Evolutionary conservation across 2,797 vertebrate species (phyloP), one percentile per base, ranked within the genome.

Genomic region (Danio tinwini): DNA sequence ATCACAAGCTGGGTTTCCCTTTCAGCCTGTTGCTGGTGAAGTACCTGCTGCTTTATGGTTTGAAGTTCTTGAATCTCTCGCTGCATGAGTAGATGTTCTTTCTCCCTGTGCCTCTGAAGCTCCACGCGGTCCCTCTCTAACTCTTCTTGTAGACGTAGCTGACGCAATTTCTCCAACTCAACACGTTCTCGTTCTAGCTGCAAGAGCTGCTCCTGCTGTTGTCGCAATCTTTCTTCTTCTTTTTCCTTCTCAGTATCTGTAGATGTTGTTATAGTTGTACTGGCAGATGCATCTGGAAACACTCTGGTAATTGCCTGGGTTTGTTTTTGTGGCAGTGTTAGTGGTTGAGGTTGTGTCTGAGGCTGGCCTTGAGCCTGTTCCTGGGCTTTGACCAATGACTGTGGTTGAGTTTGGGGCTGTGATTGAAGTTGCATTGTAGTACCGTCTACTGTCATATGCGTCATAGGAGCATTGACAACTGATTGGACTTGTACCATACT

Each of bases 31-130:
- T 99, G 98, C 87, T 99, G 98, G 40, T 99, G 97, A 69, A 99
- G 83, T 72, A 99, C 98, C n/a, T 99, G 98, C 56, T 99, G 98
- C 90, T 99, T 99, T 83, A 99, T 99, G 85, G 94, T 96, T 83
- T 99, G 98, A 73, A 99, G 88, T 87, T 99, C 98, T 85, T 98
- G 98, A 86, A 99, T 93, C 87, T 99, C 98, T 77, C 96, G 95
- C 87, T 99, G 98, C 89, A 99, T 97, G 53, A 99, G 88, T 78
- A 98, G 83, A 88, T 99, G 98, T 86, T 99, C 98, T 88, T 99
- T 98, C 88, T 99, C 98, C 56, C 98, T 90, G 85, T 98, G 97
- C 74, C 96, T 91, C 88, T 99, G 97, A 76, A 99, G 92, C 88
- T 99, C 97, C n/a, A 97, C 89, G 0, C 98, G 94, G 83, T 99